Base-by-base conservation (phyloP, 2,888 invertebrate genomes). In the Hylaea fasciaria region DNA sequence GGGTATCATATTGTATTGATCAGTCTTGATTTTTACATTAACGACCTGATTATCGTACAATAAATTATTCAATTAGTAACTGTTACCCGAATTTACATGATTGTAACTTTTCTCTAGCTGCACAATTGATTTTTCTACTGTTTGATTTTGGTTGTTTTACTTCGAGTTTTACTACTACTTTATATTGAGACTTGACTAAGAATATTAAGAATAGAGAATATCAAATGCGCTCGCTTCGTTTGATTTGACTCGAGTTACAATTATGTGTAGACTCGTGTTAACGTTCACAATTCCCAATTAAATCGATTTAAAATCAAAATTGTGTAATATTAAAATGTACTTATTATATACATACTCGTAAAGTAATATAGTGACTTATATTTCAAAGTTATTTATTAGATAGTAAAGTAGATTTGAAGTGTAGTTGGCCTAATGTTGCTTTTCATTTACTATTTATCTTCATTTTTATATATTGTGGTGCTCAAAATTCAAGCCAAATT, bases 401-500 rank as follows among this genome's bases (percentile, higher is more conserved):
- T 22, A 57, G 53, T 50, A 35, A 64, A 59, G n/a, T 72, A 48
- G 58, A 48, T 55, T 52, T 60, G 65, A 66, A 57, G 44, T 57
- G 51, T 44, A 52, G 66, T 76, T 76, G 77, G 76, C 76, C 77
- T 40, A 40, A 49, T 12, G 59, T n/a, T n/a, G n/a, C n/a, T n/a
- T n/a, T n/a, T n/a, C n/a, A n/a, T n/a, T n/a, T n/a, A n/a, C n/a
- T n/a, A 57, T 56, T 57, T 14, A 48, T 39, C 48, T 16, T 53
- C 13, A 22, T 40, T 2, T 47, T 58, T 58, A 59, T 67, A 66
- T 41, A 8, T 62, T 60, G 52, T 59, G 64, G 63, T 76, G 81
- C 83, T 85, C 84, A 82, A 81, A 66, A 66, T 69, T 65, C 60
- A 70, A 78, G 85, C 83, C 83, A 84, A 84, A 83, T 81, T 78